Conservation (phyloP, 2,113 vertebrate species). For the Xenopus tropicalis region UCB_Xtro_10.0 CM004443.2:136738501-136739000, state of each 20-base stretch:
- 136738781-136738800: not conserved
- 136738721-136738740: not conserved
- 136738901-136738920: no score
- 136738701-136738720: not conserved
- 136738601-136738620: conserved; percentile 19
- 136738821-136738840: no score
- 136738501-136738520: conserved; percentile 42
- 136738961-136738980: no score
- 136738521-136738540: conserved; percentile 28
- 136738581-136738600: conserved; percentile 21
- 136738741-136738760: not conserved
- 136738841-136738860: no score
- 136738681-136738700: not conserved
- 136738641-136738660: not conserved
- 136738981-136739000: no score
- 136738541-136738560: conserved; percentile 29
- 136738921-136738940: no score
- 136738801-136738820: not conserved
- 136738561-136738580: conserved; percentile 28
- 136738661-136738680: not conserved
- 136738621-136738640: conserved; percentile 6
- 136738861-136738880: no score
- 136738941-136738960: no score
- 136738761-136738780: not conserved
- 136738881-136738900: no score